Evolutionary conservation across 2,888 invertebrate species (phyloP).

Genomic region (Cactoblastis cactorum): DNA sequence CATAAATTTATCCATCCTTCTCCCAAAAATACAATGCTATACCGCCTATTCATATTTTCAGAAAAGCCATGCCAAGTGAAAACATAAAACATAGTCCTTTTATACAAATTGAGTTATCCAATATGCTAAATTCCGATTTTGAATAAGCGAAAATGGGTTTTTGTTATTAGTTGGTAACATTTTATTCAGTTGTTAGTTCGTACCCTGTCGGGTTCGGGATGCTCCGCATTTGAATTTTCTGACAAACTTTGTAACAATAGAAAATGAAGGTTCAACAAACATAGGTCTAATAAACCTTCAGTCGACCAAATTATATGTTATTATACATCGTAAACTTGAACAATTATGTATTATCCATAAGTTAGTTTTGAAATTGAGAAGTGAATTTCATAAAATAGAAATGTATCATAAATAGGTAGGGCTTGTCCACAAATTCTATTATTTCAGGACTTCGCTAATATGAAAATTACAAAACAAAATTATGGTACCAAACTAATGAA

Average conservation of each 20-base stretch:
- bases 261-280: constrained; percentile 1
- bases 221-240: not conserved
- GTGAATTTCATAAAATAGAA: too few relatives aligned
- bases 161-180: not conserved
- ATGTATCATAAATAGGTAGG: too few relatives aligned
- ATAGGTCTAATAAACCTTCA: not conserved
- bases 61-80: not conserved
- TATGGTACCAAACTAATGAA: too few relatives aligned
- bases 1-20: not conserved
- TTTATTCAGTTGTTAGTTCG: not conserved
- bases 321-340: not conserved
- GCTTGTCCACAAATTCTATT: too few relatives aligned
- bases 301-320: not conserved
- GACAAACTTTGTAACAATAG: not conserved
- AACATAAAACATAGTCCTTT: not conserved
- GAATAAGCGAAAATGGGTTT: not conserved
- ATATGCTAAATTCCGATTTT: not conserved
- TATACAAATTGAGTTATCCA: not conserved
- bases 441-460: too few relatives aligned
- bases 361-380: too few relatives aligned
- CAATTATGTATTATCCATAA: too few relatives aligned
- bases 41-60: not conserved
- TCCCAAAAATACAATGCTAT: not conserved
- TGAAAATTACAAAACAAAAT: too few relatives aligned
- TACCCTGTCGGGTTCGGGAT: not conserved